Evolutionary conservation across 2,113 vertebrate species (phyloP), one percentile per base, ranked within the genome.

Genomic region (Bujurquina vittata): DNA sequence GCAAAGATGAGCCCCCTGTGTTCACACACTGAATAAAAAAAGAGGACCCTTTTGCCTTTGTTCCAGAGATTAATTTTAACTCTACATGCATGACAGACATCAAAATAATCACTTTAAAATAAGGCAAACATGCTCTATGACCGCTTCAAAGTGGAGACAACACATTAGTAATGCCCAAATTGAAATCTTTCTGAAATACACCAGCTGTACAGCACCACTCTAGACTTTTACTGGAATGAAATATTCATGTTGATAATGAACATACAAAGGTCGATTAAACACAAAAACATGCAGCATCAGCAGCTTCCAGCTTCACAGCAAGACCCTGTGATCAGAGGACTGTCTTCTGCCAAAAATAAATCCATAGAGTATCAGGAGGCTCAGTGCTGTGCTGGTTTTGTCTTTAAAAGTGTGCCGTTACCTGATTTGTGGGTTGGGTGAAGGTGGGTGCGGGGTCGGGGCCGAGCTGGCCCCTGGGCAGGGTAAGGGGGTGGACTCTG

Each of bases 341-440:
- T 4, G 20, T 43, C 72, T 65, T 43, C 26, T 12, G 3, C 40
- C 43, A 46, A 14, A 40, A n/a, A 65, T 9, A 12, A 67, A 23
- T 33, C 75, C 23, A 14, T 10, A 1, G 35, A 60, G 83, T 67
- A 73, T 76, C 46, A 37, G 84, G 77, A 61, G 89, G 87, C 89
- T 89, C 69, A 14, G 57, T 55, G 65, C 54, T 54, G 79, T 52
- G 59, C 80, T 35, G 73, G 22, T 80, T 85, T 67, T 18, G 49
- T 82, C 76, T 18, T 84, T 57, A 69, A 69, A 29, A 89, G 79
- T 83, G 85, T 85, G 57, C 60, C 31, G 88, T 97, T 98, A 97
- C 97, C 97, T 97, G 97, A 95, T 96, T 97, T 96, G 96, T 97
- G 96, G 94, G 95, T 96, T 96, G 96, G 96, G 95, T 94, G 96